Conservation (phyloP, 2,113 vertebrate species). For the Corythoichthys haematopterus region DNA sequence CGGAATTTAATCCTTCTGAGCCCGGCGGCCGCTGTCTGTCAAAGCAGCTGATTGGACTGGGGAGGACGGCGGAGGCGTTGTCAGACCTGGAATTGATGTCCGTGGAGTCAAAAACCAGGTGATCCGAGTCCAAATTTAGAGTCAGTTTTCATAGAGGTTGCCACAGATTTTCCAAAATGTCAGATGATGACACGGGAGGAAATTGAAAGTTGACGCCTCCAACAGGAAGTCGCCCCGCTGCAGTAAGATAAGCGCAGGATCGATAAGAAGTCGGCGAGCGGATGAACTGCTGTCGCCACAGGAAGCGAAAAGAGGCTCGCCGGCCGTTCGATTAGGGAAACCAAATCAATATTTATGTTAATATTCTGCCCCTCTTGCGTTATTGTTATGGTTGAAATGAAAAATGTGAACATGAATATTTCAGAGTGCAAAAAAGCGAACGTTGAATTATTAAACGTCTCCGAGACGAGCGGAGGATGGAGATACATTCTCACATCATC, state of each 20-base stretch:
- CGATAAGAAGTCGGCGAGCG: slow-evolving; percentile 7
- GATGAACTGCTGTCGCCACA: background rate
- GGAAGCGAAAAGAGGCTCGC: background rate
- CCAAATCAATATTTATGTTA: background rate
- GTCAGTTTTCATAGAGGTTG: background rate
- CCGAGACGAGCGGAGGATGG: background rate
- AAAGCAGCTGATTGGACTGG: slow-evolving; percentile 17
- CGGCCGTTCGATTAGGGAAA: background rate
- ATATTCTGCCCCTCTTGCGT: background rate
- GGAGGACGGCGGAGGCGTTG: slow-evolving; percentile 23
- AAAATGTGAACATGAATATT: slow-evolving; percentile 52
- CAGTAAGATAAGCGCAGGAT: slow-evolving; percentile 30
- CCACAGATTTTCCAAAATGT: background rate
- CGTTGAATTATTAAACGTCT: slow-evolving; percentile 6
- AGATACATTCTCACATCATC: slow-evolving; percentile 32
- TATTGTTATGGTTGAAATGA: slow-evolving; percentile 13
- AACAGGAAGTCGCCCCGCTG: slow-evolving; percentile 17
- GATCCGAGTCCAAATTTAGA: too few species aligned
- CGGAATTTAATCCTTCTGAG: slow-evolving; percentile 60
- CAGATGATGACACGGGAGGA: background rate
- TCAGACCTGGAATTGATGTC: slow-evolving; percentile 10
- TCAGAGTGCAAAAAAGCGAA: slow-evolving; percentile 21
- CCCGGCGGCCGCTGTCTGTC: slow-evolving; percentile 49
- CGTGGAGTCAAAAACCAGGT: background rate
- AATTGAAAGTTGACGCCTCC: slow-evolving; percentile 8